A percentile compares a stretch with the other conserved stretches of the same genome.
Conservation (phyloP, 2,888 invertebrate species). For the Bugulina stolonifera region DNA sequence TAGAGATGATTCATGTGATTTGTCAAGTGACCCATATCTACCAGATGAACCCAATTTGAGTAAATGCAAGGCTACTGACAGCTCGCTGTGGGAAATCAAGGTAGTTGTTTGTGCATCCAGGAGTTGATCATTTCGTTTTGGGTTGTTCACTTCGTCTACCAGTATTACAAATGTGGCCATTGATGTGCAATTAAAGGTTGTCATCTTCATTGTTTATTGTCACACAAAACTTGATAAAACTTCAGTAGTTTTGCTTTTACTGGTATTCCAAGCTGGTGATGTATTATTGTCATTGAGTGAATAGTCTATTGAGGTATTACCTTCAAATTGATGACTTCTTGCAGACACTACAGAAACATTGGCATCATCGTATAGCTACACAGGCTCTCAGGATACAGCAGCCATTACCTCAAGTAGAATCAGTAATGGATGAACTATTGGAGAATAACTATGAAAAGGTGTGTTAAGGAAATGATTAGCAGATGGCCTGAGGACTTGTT, state of each 20-base stretch:
- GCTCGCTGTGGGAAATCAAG: constrained; percentile 86
- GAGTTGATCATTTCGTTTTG: too few relatives aligned
- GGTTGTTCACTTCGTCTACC: too few relatives aligned
- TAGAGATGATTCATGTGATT: constrained; percentile 28
- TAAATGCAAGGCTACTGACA: constrained; percentile 74
- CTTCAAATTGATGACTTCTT: too few relatives aligned
- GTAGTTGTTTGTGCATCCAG: constrained; percentile 34
- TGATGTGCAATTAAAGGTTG: too few relatives aligned
- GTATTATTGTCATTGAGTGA: too few relatives aligned
- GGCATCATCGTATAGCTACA: constrained; percentile 65
- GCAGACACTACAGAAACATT: constrained; percentile 67
- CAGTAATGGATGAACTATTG: background rate
- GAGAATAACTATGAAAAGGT: background rate
- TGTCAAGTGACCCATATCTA: constrained; percentile 71
- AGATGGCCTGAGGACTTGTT: background rate
- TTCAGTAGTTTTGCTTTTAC: too few relatives aligned
- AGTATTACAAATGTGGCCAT: too few relatives aligned
- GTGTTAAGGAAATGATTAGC: background rate
- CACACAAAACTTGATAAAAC: too few relatives aligned
- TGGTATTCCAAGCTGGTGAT: too few relatives aligned
- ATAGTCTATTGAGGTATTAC: too few relatives aligned
- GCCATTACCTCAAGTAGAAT: constrained; percentile 63
- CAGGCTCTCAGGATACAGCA: constrained; percentile 68
- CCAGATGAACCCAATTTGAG: constrained; percentile 74
- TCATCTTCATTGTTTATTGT: too few relatives aligned